Evolutionary conservation across 35 echinoderm and acorn worm species (phyloP), one percentile per base, ranked within the genome.

Genomic region (Diadema setosum): DNA sequence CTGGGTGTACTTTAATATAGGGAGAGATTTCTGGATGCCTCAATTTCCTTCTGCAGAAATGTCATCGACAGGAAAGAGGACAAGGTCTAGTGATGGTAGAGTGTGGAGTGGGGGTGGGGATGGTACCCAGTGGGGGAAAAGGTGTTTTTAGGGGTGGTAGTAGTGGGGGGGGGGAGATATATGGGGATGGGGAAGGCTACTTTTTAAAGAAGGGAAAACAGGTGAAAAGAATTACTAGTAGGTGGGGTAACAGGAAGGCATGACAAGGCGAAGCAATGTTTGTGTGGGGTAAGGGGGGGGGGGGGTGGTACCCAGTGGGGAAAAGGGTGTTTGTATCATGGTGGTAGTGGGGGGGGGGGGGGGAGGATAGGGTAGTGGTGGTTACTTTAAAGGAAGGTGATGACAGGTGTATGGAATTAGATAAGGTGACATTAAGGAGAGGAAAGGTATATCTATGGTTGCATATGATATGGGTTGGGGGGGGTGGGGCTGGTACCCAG

Each of bases 51-150:
- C 15, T 31, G 61, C 26, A 32, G 61, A 65, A 65, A 65, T 65
- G 61, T 65, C 61, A 65, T 5, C 20, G 85, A 84, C 45, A 84
- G 52, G 48, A 36, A 82, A 58, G 82, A 32, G 34, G 82, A 84
- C 16, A 59, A 59, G 48, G 46, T 36, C 46, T 30, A 16, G 35
- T 36, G n/a, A 42, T 32, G 43, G 37, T 32, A 20, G 43, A 18
- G 42, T 12, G 42, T 26, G 74, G 43, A 16, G 21, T 26, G 1
- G 2, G 14, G 21, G 37, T 1, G 6, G 74, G 42, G 41, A 0
- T 11, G 0, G 41, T 27, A 37, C 5, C n/a, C n/a, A n/a, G n/a
- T n/a, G n/a, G n/a, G n/a, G n/a, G n/a, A n/a, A n/a, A n/a, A n/a
- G n/a, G n/a, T n/a, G n/a, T n/a, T n/a, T n/a, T n/a, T n/a, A n/a